Percentiles rank a stretch among this genome's conserved stretches.
phyloP scores from a whole-genome alignment of 2,888 invertebrate species.

The Drosophila acutilabella region DNA sequence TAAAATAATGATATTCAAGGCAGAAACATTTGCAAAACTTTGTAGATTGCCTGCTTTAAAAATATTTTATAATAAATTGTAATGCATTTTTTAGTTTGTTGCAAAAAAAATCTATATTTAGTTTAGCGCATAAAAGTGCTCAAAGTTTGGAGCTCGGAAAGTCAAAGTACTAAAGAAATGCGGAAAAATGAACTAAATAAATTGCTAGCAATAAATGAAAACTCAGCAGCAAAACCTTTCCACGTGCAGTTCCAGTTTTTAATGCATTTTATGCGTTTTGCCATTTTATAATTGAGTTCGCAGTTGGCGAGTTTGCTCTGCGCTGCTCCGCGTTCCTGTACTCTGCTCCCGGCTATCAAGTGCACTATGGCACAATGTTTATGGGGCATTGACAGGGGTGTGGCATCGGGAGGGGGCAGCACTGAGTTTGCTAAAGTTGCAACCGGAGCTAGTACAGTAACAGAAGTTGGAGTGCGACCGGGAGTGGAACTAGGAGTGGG shows the following conservation, averaged over 20 bases:
- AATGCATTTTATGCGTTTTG: constrained; percentile 79
- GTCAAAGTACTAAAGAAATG: too few relatives aligned
- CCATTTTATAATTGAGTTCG: constrained; percentile 77
- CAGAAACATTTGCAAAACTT: too few relatives aligned
- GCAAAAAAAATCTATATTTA: too few relatives aligned
- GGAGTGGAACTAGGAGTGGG: constrained; percentile 1
- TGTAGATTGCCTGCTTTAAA: too few relatives aligned
- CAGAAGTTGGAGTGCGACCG: constrained; percentile 2
- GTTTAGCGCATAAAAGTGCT: too few relatives aligned
- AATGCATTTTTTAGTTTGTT: too few relatives aligned
- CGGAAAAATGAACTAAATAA: constrained; percentile 49
- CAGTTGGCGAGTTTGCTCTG: constrained; percentile 32
- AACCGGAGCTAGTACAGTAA: constrained; percentile 16
- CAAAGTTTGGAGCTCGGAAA: background rate
- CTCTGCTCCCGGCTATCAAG: constrained; percentile 34
- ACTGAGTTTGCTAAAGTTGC: constrained; percentile 25
- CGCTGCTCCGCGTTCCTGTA: background rate
- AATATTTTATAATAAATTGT: too few relatives aligned
- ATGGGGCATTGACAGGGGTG: too few relatives aligned
- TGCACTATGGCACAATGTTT: constrained; percentile 21
- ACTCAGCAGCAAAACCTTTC: constrained; percentile 66
- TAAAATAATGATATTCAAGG: too few relatives aligned
- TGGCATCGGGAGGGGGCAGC: constrained; percentile 3
- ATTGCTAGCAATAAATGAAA: constrained; percentile 63
- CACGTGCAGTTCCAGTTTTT: constrained; percentile 70